Base-by-base conservation (phyloP, 2,888 invertebrate genomes). In the Gibbula magus region DNA sequence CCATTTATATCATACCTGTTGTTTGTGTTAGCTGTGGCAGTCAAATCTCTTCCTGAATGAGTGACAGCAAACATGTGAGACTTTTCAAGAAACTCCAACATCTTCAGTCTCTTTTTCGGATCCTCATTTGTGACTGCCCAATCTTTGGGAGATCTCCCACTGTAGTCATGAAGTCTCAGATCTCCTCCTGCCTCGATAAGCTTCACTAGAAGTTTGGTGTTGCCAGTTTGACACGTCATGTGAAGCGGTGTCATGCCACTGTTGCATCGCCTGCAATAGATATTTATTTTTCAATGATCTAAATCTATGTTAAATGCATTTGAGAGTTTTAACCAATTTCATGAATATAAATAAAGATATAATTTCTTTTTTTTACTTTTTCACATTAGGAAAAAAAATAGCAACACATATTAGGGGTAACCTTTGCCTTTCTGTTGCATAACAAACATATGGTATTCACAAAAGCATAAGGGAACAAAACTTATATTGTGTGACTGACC, bases 161-260 rank as follows among this genome's bases (percentile, higher is more conserved):
- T 83, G 73, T 88, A 88, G 83, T 94, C 94, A 85, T 93, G 93
- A 7, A 93, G 87, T 29, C 93, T 85, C 25, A 94, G 88, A 84
- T 94, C 93, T 13, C 93, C 94, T 35, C 93, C 93, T 45, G 91
- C 90, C 79, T 91, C 90, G 5, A 93, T 86, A 53, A 94, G 86
- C 32, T 89, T 85, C 22, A 89, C 88, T 20, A 93, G 80, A 39
- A 92, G 87, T 67, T 89, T 87, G 39, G 91, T 79, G 82, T 92
- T 91, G 2, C 93, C 93, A 61, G 86, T 85, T 82, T 89, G 93
- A 80, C 92, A 91, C 8, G 93, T 93, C 45, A 90, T 93, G 87
- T 93, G 93, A 13, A 93, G 89, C 22, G 94, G 92, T 0, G 94
- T 94, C 81, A 89, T 88, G 2, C 93, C 93, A 80, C 88, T 88